These are phyloP conservation scores for Varanus komodoensis DNA, from an alignment of 2,113 vertebrate species.

Conservation along the genomic window DNA sequence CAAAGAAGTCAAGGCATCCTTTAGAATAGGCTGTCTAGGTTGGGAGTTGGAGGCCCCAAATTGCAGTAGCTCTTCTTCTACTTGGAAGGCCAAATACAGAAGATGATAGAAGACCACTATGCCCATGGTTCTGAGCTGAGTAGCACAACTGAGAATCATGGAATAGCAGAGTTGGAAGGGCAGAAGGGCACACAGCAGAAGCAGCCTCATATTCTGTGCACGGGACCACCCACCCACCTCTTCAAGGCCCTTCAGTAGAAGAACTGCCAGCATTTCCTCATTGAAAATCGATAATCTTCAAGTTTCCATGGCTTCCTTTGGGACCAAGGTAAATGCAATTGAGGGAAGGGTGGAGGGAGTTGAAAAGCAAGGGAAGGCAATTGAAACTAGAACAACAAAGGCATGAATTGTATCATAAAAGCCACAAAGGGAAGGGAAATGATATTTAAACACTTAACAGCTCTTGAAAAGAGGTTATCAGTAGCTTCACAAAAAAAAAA, in stretches of 20 bases:
- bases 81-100: too few relatives aligned
- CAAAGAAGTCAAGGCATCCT: too few relatives aligned
- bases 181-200: conserved; percentile 9
- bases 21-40: too few relatives aligned
- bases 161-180: neutral
- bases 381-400: conserved; percentile 69
- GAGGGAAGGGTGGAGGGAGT: conserved; percentile 60
- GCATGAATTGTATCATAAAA: conserved; percentile 56
- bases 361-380: conserved; percentile 63
- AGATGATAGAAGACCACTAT: too few relatives aligned
- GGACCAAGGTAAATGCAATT: conserved; percentile 69
- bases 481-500: conserved; percentile 18
- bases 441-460: conserved; percentile 47
- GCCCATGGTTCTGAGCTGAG: too few relatives aligned
- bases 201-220: conserved; percentile 18
- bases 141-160: too few relatives aligned
- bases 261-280: conserved; percentile 64
- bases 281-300: conserved; percentile 72
- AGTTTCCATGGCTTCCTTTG: conserved; percentile 60
- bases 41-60: too few relatives aligned
- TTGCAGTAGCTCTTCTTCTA: too few relatives aligned
- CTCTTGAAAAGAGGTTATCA: conserved; percentile 44
- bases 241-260: conserved; percentile 46
- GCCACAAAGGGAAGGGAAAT: conserved; percentile 52
- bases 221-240: conserved; percentile 10